These are phyloP conservation scores for Teleopsis dalmanni DNA, from an alignment of 1,140 invertebrate genomes.

Conservation along the genomic window DNA sequence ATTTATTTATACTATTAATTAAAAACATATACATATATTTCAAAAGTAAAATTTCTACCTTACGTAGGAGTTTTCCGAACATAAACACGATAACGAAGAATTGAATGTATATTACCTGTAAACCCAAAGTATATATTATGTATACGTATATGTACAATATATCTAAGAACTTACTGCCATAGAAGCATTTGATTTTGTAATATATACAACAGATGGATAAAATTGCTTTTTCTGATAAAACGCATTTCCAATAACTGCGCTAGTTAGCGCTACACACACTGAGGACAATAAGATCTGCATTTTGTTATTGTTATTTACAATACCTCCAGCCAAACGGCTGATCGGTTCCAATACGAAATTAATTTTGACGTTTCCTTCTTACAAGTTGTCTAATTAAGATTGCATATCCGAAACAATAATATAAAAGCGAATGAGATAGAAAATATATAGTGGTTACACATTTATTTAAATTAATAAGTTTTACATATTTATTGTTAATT, in stretches of 20 bases:
- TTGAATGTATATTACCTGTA: conserved; percentile 96
- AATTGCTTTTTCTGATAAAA: conserved; percentile 99
- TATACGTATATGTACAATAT: not conserved
- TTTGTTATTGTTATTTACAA: conserved; percentile 25
- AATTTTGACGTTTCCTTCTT: conserved; percentile 26
- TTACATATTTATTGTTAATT: too few species aligned
- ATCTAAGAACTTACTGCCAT: conserved; percentile 83
- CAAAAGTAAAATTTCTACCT: too few species aligned
- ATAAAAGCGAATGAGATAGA: not conserved
- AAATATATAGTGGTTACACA: too few species aligned
- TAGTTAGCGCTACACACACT: conserved; percentile 67
- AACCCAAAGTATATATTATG: conserved; percentile 22
- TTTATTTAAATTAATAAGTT: too few species aligned
- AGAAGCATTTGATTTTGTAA: conserved; percentile 98
- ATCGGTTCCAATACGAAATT: conserved; percentile 39
- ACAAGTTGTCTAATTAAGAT: not conserved
- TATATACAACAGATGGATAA: conserved; percentile 98
- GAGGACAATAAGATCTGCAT: conserved; percentile 50
- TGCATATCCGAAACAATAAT: not conserved
- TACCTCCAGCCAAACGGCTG: conserved; percentile 36
- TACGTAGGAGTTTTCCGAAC: conserved; percentile 89
- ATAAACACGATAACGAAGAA: conserved; percentile 93
- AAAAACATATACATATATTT: not conserved
- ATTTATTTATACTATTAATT: not conserved
- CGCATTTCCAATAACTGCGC: conserved; percentile 91